Conservation (phyloP, 2,797 vertebrate species). For the Artibeus jamaicensis region DNA sequence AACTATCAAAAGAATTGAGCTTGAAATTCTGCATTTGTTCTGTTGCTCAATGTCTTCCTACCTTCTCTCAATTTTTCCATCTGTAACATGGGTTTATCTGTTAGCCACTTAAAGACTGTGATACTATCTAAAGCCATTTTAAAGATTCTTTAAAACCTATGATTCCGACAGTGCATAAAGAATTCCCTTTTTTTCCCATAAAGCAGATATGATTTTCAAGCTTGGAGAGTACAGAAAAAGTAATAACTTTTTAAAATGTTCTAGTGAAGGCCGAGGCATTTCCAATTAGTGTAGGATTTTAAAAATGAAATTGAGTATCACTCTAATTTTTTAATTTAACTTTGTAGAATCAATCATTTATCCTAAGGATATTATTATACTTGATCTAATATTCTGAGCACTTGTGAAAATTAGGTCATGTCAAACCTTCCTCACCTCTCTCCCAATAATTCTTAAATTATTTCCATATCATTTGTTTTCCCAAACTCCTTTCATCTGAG, state of each 20-base stretch:
- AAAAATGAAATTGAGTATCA: slow-evolving; percentile 10
- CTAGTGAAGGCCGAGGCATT: slow-evolving; percentile 1
- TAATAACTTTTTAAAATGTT: slow-evolving; percentile 52
- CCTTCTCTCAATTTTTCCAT: neutral
- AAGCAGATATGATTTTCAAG: slow-evolving; percentile 27
- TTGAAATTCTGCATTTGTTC: neutral
- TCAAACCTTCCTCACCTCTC: neutral
- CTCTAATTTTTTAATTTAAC: slow-evolving; percentile 42
- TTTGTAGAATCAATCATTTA: slow-evolving; percentile 1
- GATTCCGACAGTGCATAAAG: neutral
- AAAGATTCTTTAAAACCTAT: neutral
- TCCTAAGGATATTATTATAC: neutral
- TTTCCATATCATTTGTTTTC: neutral
- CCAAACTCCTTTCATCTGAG: neutral
- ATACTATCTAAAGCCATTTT: neutral
- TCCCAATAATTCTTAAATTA: neutral
- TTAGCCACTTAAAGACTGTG: neutral
- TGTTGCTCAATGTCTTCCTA: neutral
- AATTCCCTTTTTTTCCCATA: neutral
- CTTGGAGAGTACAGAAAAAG: slow-evolving; percentile 5
- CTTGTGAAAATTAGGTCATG: slow-evolving; percentile 29
- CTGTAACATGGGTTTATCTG: neutral
- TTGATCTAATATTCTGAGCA: neutral
- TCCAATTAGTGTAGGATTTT: slow-evolving; percentile 4
- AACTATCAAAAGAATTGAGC: neutral